Conservation (phyloP, 2,888 invertebrate species). For the Salticus scenicus region DNA sequence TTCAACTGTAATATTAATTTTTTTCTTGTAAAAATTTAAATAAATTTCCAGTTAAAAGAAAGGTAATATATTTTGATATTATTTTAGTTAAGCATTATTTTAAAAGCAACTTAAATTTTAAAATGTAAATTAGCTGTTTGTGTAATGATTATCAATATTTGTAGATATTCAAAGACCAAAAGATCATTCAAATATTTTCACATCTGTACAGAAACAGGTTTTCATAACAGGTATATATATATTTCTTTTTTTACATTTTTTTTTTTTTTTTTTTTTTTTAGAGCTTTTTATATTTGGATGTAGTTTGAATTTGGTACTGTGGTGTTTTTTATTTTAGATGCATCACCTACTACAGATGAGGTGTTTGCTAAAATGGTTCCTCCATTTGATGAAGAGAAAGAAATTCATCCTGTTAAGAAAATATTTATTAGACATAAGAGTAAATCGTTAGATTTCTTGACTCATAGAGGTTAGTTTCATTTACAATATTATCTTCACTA, state of each 20-base stretch:
- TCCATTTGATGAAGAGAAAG: conserved; percentile 55
- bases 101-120: too few relatives aligned
- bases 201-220: conserved; percentile 44
- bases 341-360: conserved; percentile 49
- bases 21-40: too few relatives aligned
- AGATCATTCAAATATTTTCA: conserved; percentile 25
- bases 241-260: neutral
- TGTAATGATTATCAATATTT: too few relatives aligned
- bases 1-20: too few relatives aligned
- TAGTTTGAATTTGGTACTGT: neutral
- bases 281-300: neutral
- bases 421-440: conserved; percentile 42
- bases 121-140: too few relatives aligned
- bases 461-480: conserved; percentile 55
- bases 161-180: neutral
- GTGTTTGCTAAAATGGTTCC: conserved; percentile 58
- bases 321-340: conserved; percentile 20
- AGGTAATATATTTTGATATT: too few relatives aligned
- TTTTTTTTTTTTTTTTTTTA: neutral
- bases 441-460: conserved; percentile 65
- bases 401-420: neutral
- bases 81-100: too few relatives aligned
- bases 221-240: conserved; percentile 41
- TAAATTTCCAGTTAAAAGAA: too few relatives aligned
- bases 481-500: neutral